Base-by-base conservation (phyloP, 2,113 vertebrate genomes). In the Ictalurus punctatus region DNA sequence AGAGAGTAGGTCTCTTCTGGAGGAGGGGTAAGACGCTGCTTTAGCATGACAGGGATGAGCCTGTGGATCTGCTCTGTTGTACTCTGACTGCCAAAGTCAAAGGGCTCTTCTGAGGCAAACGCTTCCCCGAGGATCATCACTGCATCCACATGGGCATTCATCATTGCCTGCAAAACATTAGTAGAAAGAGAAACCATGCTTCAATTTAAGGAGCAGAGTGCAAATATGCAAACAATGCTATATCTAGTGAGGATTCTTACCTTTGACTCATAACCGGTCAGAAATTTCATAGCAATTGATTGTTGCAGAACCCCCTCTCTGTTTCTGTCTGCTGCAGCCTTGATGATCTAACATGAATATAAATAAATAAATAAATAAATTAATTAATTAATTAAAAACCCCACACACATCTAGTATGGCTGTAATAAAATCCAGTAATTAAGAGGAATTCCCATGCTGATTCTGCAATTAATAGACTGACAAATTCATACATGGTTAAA, bases 51-150 rank as follows among this genome's bases (percentile, higher is more conserved):
- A 0, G 98, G 98, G 80, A 99, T 99, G 88, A 99, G 96, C 92
- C 94, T 96, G 86, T 99, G 98, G 95, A 99, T 98, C 92, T 97
- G 96, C 92, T 97, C 96, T 0, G 98, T 99, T 88, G 98, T 99
- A 85, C 96, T 98, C 95, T 99, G 98, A 54, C 63, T 91, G 81
- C 98, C 97, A 0, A 99, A 99, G 91, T 97, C 85, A 63, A 99
- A 99, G n/a, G 96, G 91, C 67, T 96, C 95, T 0, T 91, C 88
- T 0, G 97, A 97, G 0, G 97, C 95, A 6, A 99, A 99, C 87
- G 98, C 98, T 89, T 99, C 98, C 1, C 98, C 98, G 25, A 99
- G 96, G 94, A 98, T 99, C 94, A 99, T 98, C 90, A 99, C 97
- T 0, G 98, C 98, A 4, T 98, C 96, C 91, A 99, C 94, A 61